phyloP scores from a whole-genome alignment of 2,888 invertebrate genomes.

The Plutella xylostella region DNA sequence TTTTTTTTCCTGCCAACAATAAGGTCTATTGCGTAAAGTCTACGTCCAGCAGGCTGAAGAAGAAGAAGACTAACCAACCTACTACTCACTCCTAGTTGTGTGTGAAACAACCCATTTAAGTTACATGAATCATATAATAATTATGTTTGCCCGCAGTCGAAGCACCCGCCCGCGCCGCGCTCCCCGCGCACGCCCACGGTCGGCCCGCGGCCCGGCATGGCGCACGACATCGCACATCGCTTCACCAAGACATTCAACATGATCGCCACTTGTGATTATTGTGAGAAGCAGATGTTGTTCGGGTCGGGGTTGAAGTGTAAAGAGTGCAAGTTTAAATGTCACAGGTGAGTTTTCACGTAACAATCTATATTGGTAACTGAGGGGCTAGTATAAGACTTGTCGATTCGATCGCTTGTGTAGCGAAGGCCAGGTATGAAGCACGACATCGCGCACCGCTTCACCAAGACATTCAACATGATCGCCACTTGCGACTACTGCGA shows the following conservation, averaged over 20 bases:
- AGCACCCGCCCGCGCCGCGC: constrained; percentile 52
- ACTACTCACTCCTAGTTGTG: too few species aligned
- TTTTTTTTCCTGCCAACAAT: too few species aligned
- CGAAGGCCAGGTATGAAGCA: constrained; percentile 77
- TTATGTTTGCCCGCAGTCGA: neutral
- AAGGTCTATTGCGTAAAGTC: too few species aligned
- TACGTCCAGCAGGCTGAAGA: too few species aligned
- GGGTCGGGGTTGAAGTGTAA: constrained; percentile 88
- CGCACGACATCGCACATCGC: constrained; percentile 83
- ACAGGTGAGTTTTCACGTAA: too few species aligned
- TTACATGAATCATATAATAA: too few species aligned
- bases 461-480: constrained; percentile 88
- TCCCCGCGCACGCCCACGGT: constrained; percentile 83
- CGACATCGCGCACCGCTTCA: constrained; percentile 89
- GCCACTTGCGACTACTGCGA: constrained; percentile 92
- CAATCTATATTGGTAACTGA: too few species aligned
- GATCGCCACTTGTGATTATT: constrained; percentile 90
- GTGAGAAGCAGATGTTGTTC: constrained; percentile 89
- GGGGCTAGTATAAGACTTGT: too few species aligned
- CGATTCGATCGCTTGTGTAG: too few species aligned
- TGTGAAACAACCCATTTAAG: too few species aligned
- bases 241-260: constrained; percentile 91
- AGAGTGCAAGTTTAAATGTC: constrained; percentile 96
- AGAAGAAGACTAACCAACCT: too few species aligned
- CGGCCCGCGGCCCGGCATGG: constrained; percentile 76